Conservation (phyloP, 2,113 vertebrate species). For the Microtus ochrogaster region DNA sequence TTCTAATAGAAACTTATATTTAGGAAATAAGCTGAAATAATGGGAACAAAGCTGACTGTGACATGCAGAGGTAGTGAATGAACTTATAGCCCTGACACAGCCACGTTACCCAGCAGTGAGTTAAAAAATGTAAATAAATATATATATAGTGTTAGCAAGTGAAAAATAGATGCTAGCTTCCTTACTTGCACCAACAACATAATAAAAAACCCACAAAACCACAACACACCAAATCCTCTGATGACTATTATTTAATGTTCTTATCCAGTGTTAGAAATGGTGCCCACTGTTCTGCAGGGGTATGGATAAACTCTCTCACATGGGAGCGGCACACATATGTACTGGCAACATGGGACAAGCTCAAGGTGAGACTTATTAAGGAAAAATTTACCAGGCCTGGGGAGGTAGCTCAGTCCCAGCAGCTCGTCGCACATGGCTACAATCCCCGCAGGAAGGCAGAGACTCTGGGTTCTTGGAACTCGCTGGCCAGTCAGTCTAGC, state of each 20-base stretch:
- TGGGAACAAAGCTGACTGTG: conserved; percentile 30
- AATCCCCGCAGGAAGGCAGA: not conserved
- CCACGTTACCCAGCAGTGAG: not conserved
- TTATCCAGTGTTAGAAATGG: not conserved
- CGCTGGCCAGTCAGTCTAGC: not conserved
- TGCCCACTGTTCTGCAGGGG: not conserved
- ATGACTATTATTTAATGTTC: not conserved
- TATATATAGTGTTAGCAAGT: not conserved
- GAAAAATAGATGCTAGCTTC: not conserved
- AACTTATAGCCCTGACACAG: not conserved
- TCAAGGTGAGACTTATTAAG: not conserved
- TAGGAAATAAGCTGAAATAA: conserved; percentile 50
- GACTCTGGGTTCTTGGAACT: not conserved
- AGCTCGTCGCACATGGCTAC: fast-evolving
- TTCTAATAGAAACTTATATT: not conserved
- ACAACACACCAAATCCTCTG: not conserved
- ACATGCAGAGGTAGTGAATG: not conserved
- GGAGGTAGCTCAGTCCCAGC: not conserved
- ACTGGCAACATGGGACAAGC: not conserved
- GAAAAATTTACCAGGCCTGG: not conserved
- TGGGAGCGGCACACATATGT: not conserved
- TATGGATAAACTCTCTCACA: not conserved
- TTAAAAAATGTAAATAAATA: not conserved
- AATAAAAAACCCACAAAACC: not conserved
- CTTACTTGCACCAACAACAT: not conserved